These are phyloP conservation scores for Lymantria monacha DNA, from an alignment of 2,888 invertebrate genomes.

Conservation along the genomic window DNA sequence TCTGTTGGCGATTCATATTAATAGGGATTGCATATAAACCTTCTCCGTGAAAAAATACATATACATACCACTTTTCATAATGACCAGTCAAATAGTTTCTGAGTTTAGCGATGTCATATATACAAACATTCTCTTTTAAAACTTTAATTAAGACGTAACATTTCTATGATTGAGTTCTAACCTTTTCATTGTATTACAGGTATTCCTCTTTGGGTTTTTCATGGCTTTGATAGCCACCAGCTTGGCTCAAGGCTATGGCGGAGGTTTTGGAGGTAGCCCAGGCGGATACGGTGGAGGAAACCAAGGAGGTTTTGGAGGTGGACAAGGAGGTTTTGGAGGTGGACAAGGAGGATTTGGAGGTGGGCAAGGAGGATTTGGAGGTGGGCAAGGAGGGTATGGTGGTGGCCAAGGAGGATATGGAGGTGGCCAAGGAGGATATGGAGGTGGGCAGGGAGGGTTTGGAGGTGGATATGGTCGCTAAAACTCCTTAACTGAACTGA, in stretches of 20 bases:
- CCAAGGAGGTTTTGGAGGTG: neutral
- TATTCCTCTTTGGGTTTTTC: conserved; percentile 1
- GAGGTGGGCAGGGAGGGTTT: conserved; percentile 2
- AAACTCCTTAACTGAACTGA: neutral
- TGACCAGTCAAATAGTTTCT: no score
- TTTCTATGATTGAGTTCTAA: no score
- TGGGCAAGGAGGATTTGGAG: neutral
- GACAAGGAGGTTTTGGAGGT: conserved; percentile 2
- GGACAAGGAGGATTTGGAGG: neutral
- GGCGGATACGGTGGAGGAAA: neutral
- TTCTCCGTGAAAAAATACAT: no score
- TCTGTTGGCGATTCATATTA: no score
- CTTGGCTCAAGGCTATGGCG: conserved; percentile 2
- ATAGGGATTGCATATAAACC: no score
- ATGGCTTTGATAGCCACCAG: conserved; percentile 1
- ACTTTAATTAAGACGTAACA: no score
- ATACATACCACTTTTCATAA: no score
- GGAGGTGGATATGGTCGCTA: conserved; percentile 2
- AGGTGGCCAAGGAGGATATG: conserved; percentile 1
- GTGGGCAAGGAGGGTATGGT: conserved; percentile 3
- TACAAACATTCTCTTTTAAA: no score
- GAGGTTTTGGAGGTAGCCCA: neutral
- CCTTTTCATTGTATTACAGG: neutral
- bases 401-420: conserved; percentile 4
- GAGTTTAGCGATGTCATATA: no score